Evolutionary conservation across 2,888 invertebrate genomes (phyloP).

Genomic region (Mellilla xanthometata): DNA sequence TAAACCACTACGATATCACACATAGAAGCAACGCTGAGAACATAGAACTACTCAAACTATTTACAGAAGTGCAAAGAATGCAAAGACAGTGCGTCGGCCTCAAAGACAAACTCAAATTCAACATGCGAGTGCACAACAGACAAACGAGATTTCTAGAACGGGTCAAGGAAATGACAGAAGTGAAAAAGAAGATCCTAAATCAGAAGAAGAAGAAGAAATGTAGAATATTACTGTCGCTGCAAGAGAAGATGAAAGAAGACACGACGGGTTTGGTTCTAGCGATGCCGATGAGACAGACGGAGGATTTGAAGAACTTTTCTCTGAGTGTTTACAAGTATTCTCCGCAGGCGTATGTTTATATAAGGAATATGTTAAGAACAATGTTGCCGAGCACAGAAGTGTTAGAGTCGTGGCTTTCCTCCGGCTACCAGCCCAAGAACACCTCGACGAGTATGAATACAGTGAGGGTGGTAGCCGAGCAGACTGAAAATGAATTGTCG

Average conservation of each 20-base stretch:
- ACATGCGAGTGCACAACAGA: conserved; percentile 61
- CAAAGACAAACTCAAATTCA: conserved; percentile 63
- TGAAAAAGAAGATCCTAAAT: conserved; percentile 61
- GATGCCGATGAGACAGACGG: conserved; percentile 72
- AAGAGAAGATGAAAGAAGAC: conserved; percentile 74
- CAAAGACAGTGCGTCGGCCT: conserved; percentile 60
- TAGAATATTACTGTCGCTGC: conserved; percentile 64
- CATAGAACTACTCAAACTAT: conserved; percentile 61
- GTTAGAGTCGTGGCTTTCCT: conserved; percentile 63
- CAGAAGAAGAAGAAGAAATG: conserved; percentile 71
- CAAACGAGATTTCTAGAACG: conserved; percentile 58
- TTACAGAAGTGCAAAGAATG: conserved; percentile 69
- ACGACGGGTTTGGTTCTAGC: conserved; percentile 67
- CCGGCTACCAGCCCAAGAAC: conserved; percentile 65
- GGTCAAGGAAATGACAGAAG: conserved; percentile 61
- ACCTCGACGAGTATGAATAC: conserved; percentile 53
- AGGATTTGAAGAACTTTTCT: conserved; percentile 72
- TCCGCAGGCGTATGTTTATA: conserved; percentile 73
- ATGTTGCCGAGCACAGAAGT: conserved; percentile 71
- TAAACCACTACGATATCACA: conserved; percentile 27
- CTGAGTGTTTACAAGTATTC: conserved; percentile 74
- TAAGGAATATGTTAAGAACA: conserved; percentile 69
- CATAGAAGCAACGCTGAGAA: conserved; percentile 27
- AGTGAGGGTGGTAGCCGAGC: conserved; percentile 66
- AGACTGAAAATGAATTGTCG: conserved; percentile 64